A percentile compares a stretch with the other conserved stretches of the same genome.
These are phyloP conservation scores for Diloba caeruleocephala DNA, from an alignment of 2,888 invertebrate genomes.

Conservation along the genomic window DNA sequence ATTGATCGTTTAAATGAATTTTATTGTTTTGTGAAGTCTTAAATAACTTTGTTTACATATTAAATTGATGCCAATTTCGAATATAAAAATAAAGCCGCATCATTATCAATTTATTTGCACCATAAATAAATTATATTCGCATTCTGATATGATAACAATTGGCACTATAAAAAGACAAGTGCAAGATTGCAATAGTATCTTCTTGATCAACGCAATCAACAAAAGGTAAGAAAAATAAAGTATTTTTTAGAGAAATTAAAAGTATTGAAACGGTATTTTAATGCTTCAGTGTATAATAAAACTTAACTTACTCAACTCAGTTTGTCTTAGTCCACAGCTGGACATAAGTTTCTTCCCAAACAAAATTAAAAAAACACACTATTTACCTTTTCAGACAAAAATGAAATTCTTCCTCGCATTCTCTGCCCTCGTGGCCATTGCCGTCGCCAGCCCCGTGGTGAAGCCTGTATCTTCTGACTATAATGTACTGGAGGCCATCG, in stretches of 20 bases:
- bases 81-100: conserved; percentile 16
- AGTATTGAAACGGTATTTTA: too few species aligned
- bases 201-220: conserved; percentile 37
- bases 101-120: conserved; percentile 43
- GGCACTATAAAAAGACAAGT: conserved; percentile 13
- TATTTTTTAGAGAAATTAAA: conserved; percentile 21
- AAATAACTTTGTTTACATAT: not conserved
- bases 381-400: conserved; percentile 63
- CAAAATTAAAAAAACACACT: too few species aligned
- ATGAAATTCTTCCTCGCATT: conserved; percentile 76
- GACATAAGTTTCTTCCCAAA: too few species aligned
- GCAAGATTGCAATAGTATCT: conserved; percentile 26
- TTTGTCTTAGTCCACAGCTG: too few species aligned
- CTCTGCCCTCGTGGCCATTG: conserved; percentile 66
- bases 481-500: conserved; percentile 60
- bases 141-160: conserved; percentile 41
- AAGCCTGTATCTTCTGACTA: conserved; percentile 49
- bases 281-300: too few species aligned
- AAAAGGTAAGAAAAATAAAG: conserved; percentile 31
- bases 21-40: not conserved
- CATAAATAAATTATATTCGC: conserved; percentile 45
- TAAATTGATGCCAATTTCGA: conserved; percentile 13
- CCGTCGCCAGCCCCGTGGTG: conserved; percentile 57
- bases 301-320: conserved; percentile 1
- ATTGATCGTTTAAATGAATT: not conserved